A percentile compares a stretch with the other conserved stretches of the same genome.
phyloP scores from a whole-genome alignment of 2,888 invertebrate species.

The Arge pagana region DNA sequence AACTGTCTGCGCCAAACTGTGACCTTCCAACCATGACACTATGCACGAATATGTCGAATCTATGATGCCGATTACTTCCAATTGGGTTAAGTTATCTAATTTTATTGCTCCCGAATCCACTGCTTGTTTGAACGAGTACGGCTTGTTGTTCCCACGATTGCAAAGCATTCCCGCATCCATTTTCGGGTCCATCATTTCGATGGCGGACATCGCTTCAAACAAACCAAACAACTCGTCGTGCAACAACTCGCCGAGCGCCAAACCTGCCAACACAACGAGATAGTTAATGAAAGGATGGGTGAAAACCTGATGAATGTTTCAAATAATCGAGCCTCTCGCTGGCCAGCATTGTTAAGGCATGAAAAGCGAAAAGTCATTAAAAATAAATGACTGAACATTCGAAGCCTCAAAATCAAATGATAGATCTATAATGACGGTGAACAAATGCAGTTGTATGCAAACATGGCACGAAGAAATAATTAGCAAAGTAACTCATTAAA shows the following conservation, averaged over 20 bases:
- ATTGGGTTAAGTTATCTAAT: conserved; percentile 73
- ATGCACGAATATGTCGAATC: conserved; percentile 93
- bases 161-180: conserved; percentile 99
- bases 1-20: conserved; percentile 94
- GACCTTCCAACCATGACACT: conserved; percentile 97
- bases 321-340: neutral
- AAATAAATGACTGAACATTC: no score
- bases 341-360: no score
- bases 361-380: no score
- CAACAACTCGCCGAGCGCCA: conserved; percentile 86
- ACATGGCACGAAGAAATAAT: no score
- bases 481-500: no score
- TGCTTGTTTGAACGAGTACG: conserved; percentile 85
- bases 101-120: conserved; percentile 80
- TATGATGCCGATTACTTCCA: conserved; percentile 89
- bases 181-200: conserved; percentile 99
- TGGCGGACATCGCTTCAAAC: conserved; percentile 99
- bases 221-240: conserved; percentile 91
- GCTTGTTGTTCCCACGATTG: conserved; percentile 83
- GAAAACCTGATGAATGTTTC: neutral
- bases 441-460: no score
- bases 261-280: conserved; percentile 61
- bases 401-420: no score
- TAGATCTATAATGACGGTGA: no score
- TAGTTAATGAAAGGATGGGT: no score